Percentiles rank a stretch among this genome's conserved stretches.
Conservation (phyloP, 2,113 vertebrate genomes). For the Dendrocopos noguchii region DNA sequence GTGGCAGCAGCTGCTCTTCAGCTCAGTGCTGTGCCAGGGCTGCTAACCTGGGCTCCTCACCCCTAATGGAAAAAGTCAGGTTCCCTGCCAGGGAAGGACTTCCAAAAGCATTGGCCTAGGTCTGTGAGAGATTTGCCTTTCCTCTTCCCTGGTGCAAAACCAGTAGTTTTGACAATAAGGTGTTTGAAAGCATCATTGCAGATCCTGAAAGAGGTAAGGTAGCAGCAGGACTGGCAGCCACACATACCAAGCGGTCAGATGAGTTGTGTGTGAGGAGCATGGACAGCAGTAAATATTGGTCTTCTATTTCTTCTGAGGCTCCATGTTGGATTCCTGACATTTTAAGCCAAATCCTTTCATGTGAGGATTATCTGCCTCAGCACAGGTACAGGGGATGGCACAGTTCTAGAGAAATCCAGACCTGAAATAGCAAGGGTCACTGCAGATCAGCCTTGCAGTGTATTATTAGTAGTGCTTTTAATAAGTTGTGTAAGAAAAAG, state of each 20-base stretch:
- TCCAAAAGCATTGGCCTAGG: neutral
- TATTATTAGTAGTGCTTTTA: slow-evolving; percentile 30
- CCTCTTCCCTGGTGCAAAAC: neutral
- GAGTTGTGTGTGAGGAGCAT: neutral
- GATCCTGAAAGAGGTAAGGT: neutral
- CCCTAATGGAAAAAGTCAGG: neutral
- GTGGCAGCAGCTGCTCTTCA: neutral
- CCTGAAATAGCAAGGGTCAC: slow-evolving; percentile 43
- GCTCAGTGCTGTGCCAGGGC: fast-evolving
- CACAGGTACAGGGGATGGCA: neutral
- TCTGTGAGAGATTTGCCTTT: neutral
- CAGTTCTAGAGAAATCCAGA: slow-evolving; percentile 16
- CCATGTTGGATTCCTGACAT: neutral
- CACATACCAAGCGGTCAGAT: neutral
- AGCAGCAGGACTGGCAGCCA: neutral
- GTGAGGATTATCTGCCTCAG: slow-evolving; percentile 34
- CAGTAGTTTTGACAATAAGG: neutral
- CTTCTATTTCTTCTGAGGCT: neutral
- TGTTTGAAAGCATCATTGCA: neutral
- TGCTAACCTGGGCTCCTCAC: neutral
- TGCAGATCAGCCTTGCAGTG: slow-evolving; percentile 5
- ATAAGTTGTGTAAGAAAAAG: slow-evolving; percentile 44
- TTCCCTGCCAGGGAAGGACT: neutral
- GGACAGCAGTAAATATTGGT: neutral
- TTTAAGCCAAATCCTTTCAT: slow-evolving; percentile 21